Percentiles rank a stretch among this genome's conserved stretches.
phyloP scores from a whole-genome alignment of 2,113 vertebrate genomes.

The Albula goreensis region DNA sequence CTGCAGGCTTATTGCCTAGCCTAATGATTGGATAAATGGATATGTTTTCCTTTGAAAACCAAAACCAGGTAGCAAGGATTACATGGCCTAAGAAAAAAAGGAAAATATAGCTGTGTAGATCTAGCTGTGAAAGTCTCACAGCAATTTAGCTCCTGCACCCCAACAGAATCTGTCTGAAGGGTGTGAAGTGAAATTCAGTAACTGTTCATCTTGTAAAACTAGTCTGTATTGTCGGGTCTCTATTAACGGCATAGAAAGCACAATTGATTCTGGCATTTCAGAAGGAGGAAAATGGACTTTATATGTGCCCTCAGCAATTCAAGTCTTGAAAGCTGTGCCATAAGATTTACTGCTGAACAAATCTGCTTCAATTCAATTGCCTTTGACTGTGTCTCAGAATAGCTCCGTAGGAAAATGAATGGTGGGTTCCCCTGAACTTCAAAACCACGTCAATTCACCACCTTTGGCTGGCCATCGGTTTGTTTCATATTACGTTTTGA shows the following conservation, averaged over 20 bases:
- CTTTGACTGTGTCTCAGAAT: neutral
- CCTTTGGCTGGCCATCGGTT: neutral
- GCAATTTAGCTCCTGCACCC: neutral
- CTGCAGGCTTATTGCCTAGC: too few relatives aligned
- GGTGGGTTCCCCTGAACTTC: neutral
- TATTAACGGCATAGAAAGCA: neutral
- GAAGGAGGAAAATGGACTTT: neutral
- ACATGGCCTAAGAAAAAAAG: neutral
- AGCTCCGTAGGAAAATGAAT: neutral
- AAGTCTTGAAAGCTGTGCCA: neutral
- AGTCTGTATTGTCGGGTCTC: neutral
- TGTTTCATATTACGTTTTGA: neutral
- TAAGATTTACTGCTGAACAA: neutral
- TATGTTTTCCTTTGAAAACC: neutral
- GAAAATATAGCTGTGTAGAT: neutral
- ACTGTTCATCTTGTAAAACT: neutral
- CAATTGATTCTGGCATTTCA: neutral
- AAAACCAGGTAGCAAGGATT: neutral
- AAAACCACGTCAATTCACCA: too few relatives aligned
- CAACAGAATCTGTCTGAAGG: neutral
- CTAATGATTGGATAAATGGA: too few relatives aligned
- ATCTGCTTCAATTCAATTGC: neutral
- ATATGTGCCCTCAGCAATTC: neutral
- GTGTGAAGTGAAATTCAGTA: neutral
- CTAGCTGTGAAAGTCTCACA: neutral